Evolutionary conservation across 1,140 invertebrate genomes (phyloP), one percentile per base, ranked within the genome.

Genomic region (Theocolax elegans): DNA sequence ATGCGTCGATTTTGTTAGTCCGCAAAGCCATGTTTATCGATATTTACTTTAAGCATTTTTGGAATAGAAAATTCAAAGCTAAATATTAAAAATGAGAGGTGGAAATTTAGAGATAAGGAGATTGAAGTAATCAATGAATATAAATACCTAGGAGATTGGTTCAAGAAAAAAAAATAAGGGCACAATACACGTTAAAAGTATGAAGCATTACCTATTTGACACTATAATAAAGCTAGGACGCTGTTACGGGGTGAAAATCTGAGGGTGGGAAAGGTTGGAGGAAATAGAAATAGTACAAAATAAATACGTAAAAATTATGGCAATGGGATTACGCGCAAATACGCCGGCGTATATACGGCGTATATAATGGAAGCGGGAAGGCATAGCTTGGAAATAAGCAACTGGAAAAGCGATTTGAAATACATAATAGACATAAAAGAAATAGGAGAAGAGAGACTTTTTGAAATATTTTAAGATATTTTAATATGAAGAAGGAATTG

Each of bases 241-340:
- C 3, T n/a, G 71, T 12, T 72, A 74, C 13, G 67, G 71, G 19
- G 49, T 53, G 0, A 58, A 71, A 42, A 56, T 74, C 4, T 72
- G 69, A 66, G 69, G 73, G 17, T 72, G 63, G 59, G 51, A 25
- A 46, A 58, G 49, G 40, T 40, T 31, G 49, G 49, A 48, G 23
- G 25, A 29, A 46, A 27, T 54, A 19, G 49, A 69, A 29, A 62
- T 13, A 25, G 27, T 71, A 3, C 64, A 67, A 21, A 31, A 23
- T 7, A 67, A 12, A 40, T 67, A 29, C 21, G n/a, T 25, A n/a
- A 67, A 46, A 44, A 44, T n/a, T n/a, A n/a, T 42, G 51, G 35
- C 51, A 2, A 8, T 56, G n/a, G 49, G 64, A 13, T 3, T 66
- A n/a, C 25, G 44, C 27, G 42, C 21, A 27, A 53, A 40, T 31